These are phyloP conservation scores for Tupaia tana DNA, from an alignment of 2,113 vertebrate genomes.

Conservation along the genomic window DNA sequence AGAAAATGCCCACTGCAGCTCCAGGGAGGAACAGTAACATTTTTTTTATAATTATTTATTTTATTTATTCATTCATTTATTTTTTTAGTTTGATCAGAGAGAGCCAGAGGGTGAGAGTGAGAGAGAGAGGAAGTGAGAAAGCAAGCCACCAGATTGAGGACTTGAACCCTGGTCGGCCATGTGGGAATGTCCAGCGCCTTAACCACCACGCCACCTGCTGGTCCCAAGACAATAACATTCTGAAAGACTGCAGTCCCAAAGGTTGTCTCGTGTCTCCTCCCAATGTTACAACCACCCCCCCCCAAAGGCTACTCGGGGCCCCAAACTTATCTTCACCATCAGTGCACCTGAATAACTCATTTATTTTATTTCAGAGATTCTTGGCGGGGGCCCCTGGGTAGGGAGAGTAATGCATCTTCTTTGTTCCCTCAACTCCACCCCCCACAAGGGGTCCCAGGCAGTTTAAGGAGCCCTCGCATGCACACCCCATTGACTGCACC, in stretches of 20 bases:
- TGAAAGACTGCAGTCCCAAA: not conserved
- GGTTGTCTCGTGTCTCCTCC: not conserved
- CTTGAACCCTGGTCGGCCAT: too few species aligned
- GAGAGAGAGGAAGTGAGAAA: too few species aligned
- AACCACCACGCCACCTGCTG: too few species aligned
- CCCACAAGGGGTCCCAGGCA: not conserved
- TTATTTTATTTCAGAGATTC: slow-evolving; percentile 77
- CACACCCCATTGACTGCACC: not conserved
- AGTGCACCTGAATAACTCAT: slow-evolving; percentile 61
- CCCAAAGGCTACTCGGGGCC: not conserved
- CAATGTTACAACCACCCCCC: not conserved
- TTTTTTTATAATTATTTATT: too few species aligned
- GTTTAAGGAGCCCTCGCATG: not conserved
- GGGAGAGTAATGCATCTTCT: not conserved
- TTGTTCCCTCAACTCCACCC: not conserved
- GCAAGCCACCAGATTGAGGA: too few species aligned
- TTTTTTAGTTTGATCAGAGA: too few species aligned
- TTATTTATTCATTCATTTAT: too few species aligned
- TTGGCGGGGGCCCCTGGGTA: not conserved
- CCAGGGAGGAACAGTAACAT: too few species aligned
- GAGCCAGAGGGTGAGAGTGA: too few species aligned
- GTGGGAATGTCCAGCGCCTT: too few species aligned
- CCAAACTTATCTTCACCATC: not conserved
- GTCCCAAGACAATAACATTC: too few species aligned
- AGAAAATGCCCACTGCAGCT: too few species aligned